Base-by-base conservation (phyloP, 1,140 invertebrate species). In the Bombus affinis region DNA sequence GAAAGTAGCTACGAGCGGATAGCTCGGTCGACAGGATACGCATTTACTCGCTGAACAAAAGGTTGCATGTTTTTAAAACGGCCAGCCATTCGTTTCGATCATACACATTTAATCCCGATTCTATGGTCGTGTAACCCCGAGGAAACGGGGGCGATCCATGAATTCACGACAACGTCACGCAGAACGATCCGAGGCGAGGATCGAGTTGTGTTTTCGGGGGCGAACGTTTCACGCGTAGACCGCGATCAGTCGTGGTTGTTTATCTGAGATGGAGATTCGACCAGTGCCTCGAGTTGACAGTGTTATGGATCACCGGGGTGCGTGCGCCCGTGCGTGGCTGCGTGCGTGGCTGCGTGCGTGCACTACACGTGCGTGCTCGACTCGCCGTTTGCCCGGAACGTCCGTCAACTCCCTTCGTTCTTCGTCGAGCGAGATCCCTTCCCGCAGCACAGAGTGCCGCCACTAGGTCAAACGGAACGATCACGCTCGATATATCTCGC, bases 261-360 rank as follows among this genome's bases (percentile, higher is more conserved):
- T 90, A 91, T 91, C 89, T 85, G 39, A 84, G 87, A 91, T 86
- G 80, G 78, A 91, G 92, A 93, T 92, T 93, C 90, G 83, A 70
- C 62, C 81, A 73, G 88, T 91, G 90, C 65, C 70, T 90, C 81
- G 87, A 82, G 87, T 91, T 93, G 92, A 93, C 92, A 93, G 79
- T 83, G 89, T 93, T 94, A 94, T 94, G 93, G 92, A 94, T 94
- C 92, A 93, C 92, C 89, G 47, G 78, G 83, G 88, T 91, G 84
- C 82, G 81, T 91, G 74, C 68, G 70, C 77, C 62, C 42, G 72
- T 79, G 28, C 71, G 42, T 73, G 28, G 8, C n/a, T 83, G 13
- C 42, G 89, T 86, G 37, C 39, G 32, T 79, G 4, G 44, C 44
- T 47, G 70, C 70, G 87, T 85, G 44, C 85, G 68, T 83, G 80